Evolutionary conservation across 1,140 invertebrate genomes (phyloP), one percentile per base, ranked within the genome.

Genomic region (Macrosteles quadrilineatus): DNA sequence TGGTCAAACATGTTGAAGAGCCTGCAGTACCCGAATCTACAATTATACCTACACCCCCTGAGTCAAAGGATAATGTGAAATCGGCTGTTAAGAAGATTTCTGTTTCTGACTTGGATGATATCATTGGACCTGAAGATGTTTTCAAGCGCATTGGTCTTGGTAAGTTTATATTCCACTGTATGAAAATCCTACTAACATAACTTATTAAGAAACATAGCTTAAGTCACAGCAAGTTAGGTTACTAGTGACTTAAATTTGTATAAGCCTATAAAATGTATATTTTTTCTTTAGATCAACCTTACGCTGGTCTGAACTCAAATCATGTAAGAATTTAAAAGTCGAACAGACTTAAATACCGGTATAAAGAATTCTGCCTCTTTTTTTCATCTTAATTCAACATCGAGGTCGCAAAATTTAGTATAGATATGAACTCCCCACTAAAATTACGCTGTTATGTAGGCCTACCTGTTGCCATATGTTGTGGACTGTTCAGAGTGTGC

Each of bases 61-160:
- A 4, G 11, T 12, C 25, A 25, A n/a, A 11, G 19, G 47, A 50
- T 50, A 50, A 4, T 17, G 47, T 50, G 21, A 29, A 59, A 23
- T 4, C 19, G 21, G 17, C 14, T 19, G 30, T 47, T 12, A 55
- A 31, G 45, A 68, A 68, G 21, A 6, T 12, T 32, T 69, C 67
- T n/a, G n/a, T 36, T 30, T 45, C 32, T 21, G 21, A 27, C 27
- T 21, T 66, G 36, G 63, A 66, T 66, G 50, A 55, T n/a, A 57
- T 57, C 31, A 75, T 75, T 57, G 74, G 72, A 59, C 72, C 72
- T 12, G 68, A 75, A 66, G 73, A 75, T 69, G 30, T 75, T 45
- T 75, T 75, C 68, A 71, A 69, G n/a, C 71, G 69, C 69, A 71
- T 74, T 57, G 73, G 73, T 30, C 31, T 74, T 45, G 74, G 73